phyloP scores from a whole-genome alignment of 2,113 vertebrate genomes.

The Nipponia nippon region DNA sequence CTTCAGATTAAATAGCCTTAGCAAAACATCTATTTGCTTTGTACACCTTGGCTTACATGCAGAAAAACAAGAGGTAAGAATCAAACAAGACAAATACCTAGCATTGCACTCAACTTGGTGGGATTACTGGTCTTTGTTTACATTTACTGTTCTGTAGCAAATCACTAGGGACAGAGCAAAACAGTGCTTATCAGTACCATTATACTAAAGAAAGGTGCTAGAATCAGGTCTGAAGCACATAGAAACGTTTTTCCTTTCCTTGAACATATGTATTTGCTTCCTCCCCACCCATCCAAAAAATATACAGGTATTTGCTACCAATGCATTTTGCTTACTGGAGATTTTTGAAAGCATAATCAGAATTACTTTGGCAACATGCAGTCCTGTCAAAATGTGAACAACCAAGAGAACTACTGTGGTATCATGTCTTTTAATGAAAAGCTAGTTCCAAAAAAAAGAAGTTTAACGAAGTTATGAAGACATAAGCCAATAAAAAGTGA shows the following conservation, averaged over 20 bases:
- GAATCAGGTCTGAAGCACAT: background rate
- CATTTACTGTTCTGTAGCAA: constrained; percentile 17
- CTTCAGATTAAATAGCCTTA: constrained; percentile 2
- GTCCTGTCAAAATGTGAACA: background rate
- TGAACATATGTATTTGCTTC: background rate
- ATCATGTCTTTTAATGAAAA: background rate
- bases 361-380: background rate
- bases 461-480: background rate
- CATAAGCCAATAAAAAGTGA: background rate
- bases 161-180: background rate
- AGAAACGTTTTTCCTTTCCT: background rate
- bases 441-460: background rate
- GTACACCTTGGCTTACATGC: background rate
- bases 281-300: background rate
- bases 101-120: background rate
- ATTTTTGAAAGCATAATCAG: background rate
- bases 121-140: constrained; percentile 55
- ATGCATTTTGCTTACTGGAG: background rate
- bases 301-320: background rate
- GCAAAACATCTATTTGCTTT: background rate
- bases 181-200: background rate
- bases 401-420: background rate
- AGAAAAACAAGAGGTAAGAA: constrained; percentile 13
- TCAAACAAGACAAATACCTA: constrained; percentile 20
- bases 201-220: background rate